phyloP scores from a whole-genome alignment of 2,113 vertebrate genomes.

The Miniopterus natalensis region DNA sequence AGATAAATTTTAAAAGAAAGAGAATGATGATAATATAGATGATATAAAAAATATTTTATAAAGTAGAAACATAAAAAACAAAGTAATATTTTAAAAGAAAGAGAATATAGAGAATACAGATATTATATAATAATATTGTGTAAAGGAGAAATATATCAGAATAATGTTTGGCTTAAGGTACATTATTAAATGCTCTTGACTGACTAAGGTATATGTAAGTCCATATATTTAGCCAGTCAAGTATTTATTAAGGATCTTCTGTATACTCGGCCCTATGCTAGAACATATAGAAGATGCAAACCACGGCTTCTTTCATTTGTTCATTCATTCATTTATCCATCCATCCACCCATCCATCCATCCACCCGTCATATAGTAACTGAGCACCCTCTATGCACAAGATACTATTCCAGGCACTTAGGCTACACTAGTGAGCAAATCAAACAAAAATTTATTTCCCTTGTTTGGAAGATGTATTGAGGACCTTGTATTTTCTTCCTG shows the following conservation, averaged over 20 bases:
- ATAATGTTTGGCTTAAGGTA: neutral
- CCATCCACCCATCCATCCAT: neutral
- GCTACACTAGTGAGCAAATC: neutral
- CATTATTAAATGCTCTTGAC: neutral
- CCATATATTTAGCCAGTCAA: neutral
- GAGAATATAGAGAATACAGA: neutral
- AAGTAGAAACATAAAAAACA: neutral
- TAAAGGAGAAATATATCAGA: neutral
- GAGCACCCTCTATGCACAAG: neutral
- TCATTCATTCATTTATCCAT: neutral
- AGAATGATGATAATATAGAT: neutral
- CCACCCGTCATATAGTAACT: neutral
- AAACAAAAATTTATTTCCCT: conserved; percentile 30
- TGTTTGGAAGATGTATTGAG: neutral
- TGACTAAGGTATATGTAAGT: neutral
- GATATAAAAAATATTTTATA: neutral
- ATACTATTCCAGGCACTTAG: neutral
- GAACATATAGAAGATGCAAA: neutral
- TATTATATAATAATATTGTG: neutral
- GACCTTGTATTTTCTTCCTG: conserved; percentile 35
- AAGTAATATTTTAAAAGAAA: neutral
- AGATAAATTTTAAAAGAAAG: neutral
- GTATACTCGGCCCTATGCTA: neutral
- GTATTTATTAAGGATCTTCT: neutral
- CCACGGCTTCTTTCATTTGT: neutral